Evolutionary conservation across 2,888 invertebrate species (phyloP).

Genomic region (Erpobdella octoculata): DNA sequence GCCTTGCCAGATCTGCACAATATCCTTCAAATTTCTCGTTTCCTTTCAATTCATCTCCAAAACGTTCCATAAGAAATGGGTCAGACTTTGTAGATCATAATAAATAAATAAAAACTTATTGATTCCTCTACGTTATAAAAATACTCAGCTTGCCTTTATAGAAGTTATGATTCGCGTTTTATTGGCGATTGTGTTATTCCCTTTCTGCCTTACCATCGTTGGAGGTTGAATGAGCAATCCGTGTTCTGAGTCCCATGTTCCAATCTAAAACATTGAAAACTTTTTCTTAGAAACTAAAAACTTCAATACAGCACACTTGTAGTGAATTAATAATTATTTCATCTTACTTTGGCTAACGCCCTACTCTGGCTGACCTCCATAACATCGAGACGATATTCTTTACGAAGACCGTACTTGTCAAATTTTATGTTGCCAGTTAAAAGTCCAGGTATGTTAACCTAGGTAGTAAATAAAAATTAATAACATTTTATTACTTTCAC

Average conservation of each 20-base stretch:
- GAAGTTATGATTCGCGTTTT: slow-evolving; percentile 32
- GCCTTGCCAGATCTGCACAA: slow-evolving; percentile 52
- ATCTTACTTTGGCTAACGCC: slow-evolving; percentile 35
- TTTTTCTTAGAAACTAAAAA: too few species aligned
- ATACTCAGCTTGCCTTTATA: slow-evolving; percentile 26
- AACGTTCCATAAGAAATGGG: slow-evolving; percentile 44
- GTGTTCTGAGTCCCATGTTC: slow-evolving; percentile 23
- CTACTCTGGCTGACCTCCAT: slow-evolving; percentile 41
- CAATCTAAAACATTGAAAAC: slow-evolving; percentile 23
- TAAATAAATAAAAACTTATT: neutral
- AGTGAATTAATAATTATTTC: neutral
- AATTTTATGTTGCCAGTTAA: slow-evolving; percentile 46
- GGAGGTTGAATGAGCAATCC: slow-evolving; percentile 20
- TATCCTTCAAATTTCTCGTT: slow-evolving; percentile 61
- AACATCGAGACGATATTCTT: slow-evolving; percentile 42
- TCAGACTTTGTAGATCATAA: slow-evolving; percentile 38
- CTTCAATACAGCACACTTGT: neutral
- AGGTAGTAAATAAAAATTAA: too few species aligned
- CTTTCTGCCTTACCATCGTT: slow-evolving; percentile 6
- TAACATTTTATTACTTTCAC: too few species aligned
- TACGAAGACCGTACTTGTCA: slow-evolving; percentile 43
- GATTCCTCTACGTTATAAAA: neutral
- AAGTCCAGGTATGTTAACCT: slow-evolving; percentile 43
- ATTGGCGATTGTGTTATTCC: slow-evolving; percentile 33
- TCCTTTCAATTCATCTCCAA: slow-evolving; percentile 60